phyloP scores from a whole-genome alignment of 2,888 invertebrate genomes.

The Syrista parreyssii region DNA sequence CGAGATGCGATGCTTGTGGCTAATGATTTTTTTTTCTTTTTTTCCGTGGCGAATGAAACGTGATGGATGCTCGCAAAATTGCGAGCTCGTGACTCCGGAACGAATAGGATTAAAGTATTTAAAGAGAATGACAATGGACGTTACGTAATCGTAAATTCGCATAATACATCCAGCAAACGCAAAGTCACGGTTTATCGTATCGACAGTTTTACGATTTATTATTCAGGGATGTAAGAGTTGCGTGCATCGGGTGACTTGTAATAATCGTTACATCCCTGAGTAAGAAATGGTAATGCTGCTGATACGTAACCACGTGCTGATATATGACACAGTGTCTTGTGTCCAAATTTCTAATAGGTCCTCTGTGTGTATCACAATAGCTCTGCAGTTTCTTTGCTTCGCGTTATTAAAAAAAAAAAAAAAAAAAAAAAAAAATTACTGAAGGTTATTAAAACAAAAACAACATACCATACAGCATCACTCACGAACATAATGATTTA shows the following conservation, averaged over 20 bases:
- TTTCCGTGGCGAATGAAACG: not conserved
- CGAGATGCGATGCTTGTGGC: not conserved
- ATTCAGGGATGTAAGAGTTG: not conserved
- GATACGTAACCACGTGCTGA: not conserved
- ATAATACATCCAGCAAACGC: not conserved
- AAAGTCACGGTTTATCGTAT: not conserved
- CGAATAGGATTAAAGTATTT: not conserved
- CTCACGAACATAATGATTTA: constrained; percentile 24
- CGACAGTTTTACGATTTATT: not conserved
- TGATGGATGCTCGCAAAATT: not conserved
- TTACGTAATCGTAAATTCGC: not conserved
- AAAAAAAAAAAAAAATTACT: not conserved
- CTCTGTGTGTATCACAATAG: constrained; percentile 14
- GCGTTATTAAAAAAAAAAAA: constrained; percentile 24
- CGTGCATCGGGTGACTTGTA: not conserved
- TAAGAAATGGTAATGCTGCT: not conserved
- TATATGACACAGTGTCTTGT: not conserved
- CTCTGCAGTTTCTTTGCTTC: constrained; percentile 37
- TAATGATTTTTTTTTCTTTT: not conserved
- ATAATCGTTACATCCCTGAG: not conserved
- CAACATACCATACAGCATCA: constrained; percentile 35
- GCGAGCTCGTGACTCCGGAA: not conserved
- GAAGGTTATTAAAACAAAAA: constrained; percentile 33
- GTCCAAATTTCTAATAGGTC: not conserved
- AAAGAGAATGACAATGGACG: not conserved